Conservation (phyloP, 2,113 vertebrate species). For the Cercopithecus mona region DNA sequence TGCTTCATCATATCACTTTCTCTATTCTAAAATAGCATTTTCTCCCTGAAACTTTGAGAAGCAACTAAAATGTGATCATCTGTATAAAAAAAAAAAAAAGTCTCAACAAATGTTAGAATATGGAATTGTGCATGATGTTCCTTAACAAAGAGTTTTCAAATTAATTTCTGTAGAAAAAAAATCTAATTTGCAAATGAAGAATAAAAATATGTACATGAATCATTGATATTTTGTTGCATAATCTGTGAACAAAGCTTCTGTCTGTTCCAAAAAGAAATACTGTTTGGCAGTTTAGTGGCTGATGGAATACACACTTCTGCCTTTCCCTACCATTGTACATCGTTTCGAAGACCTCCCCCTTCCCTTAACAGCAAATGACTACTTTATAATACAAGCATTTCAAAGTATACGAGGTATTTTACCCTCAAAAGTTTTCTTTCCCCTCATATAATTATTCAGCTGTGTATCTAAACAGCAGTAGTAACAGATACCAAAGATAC, state of each 20-base stretch:
- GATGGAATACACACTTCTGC: background rate
- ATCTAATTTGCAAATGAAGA: constrained; percentile 55
- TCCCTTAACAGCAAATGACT: rapidly evolving
- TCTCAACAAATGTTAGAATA: constrained; percentile 49
- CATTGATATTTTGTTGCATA: constrained; percentile 72
- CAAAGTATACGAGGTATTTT: background rate
- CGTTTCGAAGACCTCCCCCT: background rate
- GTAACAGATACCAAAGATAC: rapidly evolving
- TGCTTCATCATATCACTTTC: background rate
- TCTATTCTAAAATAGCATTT: constrained; percentile 19
- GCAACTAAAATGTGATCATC: constrained; percentile 23
- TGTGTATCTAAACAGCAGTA: background rate
- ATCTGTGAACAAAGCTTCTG: constrained; percentile 60
- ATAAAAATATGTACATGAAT: constrained; percentile 77
- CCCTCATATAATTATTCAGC: background rate
- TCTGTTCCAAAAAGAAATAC: background rate
- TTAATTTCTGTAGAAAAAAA: constrained; percentile 63
- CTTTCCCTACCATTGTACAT: background rate
- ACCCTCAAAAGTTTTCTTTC: rapidly evolving
- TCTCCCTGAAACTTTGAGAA: background rate
- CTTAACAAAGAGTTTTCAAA: constrained; percentile 61
- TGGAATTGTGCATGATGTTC: constrained; percentile 53
- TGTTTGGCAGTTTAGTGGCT: background rate
- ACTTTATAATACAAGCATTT: background rate
- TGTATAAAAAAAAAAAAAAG: constrained; percentile 52